Base-by-base conservation (phyloP, 2,888 invertebrate species). In the Polydrusus cervinus region DNA sequence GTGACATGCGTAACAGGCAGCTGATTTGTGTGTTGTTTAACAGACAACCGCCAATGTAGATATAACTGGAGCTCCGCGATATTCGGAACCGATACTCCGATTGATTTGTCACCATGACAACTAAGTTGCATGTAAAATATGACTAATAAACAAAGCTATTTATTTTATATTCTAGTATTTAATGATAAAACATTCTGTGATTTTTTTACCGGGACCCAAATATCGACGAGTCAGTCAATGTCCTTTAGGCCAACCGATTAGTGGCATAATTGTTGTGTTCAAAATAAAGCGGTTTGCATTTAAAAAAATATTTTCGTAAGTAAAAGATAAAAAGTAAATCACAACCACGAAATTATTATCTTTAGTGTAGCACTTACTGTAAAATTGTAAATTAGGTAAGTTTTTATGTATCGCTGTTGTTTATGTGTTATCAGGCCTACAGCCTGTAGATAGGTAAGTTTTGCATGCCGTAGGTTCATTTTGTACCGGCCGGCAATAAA, bases 141-240 rank as follows among this genome's bases (percentile, higher is more conserved):
- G 82, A 80, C 81, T 78, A 81, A 82, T 84, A 83, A 84, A 84
- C 83, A 83, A 82, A 83, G 79, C 79, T 57, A 80, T 79, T 77
- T 81, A 81, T 80, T 79, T 80, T 80, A 81, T 81, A 81, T 78
- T 74, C 73, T 75, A 64, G 38, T 60, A 72, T 81, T 78, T 83
- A 83, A 83, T 83, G 83, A 83, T 80, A 81, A 83, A 83, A 83
- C 83, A 82, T 78, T 77, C 76, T 75, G 78, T 79, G 80, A 78
- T 79, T 78, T 66, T n/a, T 57, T 53, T 51, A 34, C 18, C 40
- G 65, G 47, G 71, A 49, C 38, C 66, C 64, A 38, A 16, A 47
- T 71, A 49, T 30, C 47, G 57, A 57, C 65, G 18, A 70, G 49
- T 43, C 40, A 70, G 66, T 66, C 71, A 71, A 71, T 66, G 47